phyloP scores from a whole-genome alignment of 2,797 vertebrate species.

The Clarias platycephalus region DNA sequence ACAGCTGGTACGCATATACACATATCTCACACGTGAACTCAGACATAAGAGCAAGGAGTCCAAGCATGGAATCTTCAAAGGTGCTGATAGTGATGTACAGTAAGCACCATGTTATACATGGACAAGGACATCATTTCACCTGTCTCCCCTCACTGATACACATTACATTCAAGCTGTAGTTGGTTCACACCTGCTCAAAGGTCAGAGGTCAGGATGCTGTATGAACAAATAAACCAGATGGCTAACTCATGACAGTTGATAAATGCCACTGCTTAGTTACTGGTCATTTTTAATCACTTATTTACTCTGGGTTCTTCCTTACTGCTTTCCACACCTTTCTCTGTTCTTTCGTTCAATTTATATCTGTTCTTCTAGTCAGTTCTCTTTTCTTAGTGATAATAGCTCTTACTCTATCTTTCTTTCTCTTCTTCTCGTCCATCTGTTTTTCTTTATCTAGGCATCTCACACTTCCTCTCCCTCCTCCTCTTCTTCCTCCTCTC shows the following conservation, averaged over 20 bases:
- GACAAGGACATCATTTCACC: not conserved
- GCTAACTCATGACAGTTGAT: not conserved
- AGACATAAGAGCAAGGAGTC: not conserved
- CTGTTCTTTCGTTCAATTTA: not conserved
- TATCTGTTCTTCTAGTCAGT: conserved; percentile 1
- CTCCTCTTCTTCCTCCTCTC: conserved; percentile 92
- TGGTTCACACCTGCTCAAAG: conserved; percentile 25
- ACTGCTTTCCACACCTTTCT: not conserved
- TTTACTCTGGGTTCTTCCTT: not conserved
- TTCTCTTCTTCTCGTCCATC: conserved; percentile 51
- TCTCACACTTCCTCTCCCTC: conserved; percentile 82
- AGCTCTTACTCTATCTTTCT: conserved; percentile 38
- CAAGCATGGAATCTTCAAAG: not conserved
- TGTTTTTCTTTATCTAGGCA: conserved; percentile 76
- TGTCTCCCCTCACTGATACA: not conserved
- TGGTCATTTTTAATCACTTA: not conserved
- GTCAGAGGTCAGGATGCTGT: conserved; percentile 32
- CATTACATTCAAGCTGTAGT: too few relatives aligned
- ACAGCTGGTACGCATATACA: conserved; percentile 85
- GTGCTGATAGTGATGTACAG: not conserved
- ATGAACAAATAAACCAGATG: not conserved
- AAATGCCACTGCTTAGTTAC: too few relatives aligned
- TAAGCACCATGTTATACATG: not conserved
- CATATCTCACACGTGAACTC: conserved; percentile 4
- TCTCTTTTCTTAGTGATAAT: not conserved